Evolutionary conservation across 2,113 vertebrate species (phyloP).

Genomic region (Sisor rabdophorus): DNA sequence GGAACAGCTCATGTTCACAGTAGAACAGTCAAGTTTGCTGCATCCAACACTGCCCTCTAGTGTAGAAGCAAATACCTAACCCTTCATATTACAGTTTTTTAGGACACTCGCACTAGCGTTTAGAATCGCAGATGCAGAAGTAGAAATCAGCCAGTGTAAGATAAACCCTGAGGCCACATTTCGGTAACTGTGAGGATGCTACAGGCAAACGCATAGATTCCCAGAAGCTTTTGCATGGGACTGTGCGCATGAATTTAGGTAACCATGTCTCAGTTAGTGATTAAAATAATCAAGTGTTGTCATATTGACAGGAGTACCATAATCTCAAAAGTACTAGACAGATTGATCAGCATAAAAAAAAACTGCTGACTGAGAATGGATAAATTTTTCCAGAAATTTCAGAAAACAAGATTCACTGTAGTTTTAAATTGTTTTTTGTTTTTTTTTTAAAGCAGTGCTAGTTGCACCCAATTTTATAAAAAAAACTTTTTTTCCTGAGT

Average conservation of each 20-base stretch:
- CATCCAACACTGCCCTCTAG: constrained; percentile 7
- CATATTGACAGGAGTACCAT: constrained; percentile 69
- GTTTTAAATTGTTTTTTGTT: constrained; percentile 72
- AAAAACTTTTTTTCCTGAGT: constrained; percentile 89
- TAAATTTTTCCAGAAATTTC: constrained; percentile 59
- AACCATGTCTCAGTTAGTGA: constrained; percentile 47
- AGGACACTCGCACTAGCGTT: neutral
- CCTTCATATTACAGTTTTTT: neutral
- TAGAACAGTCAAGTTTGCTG: neutral
- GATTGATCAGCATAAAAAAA: constrained; percentile 43
- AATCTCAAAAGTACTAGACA: constrained; percentile 58
- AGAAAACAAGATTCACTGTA: constrained; percentile 72
- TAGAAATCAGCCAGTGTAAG: constrained; percentile 23
- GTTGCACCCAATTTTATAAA: constrained; percentile 75
- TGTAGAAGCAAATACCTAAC: neutral
- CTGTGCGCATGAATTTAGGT: neutral
- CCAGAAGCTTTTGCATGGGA: neutral
- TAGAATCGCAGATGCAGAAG: constrained; percentile 4
- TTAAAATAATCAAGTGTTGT: constrained; percentile 54
- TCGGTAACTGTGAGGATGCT: constrained; percentile 37
- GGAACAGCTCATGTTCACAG: too few relatives aligned
- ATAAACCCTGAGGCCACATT: constrained; percentile 44
- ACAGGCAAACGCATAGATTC: constrained; percentile 21
- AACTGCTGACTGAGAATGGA: too few relatives aligned
- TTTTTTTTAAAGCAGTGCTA: constrained; percentile 73